These are phyloP conservation scores for Leptodirus hochenwartii DNA, from an alignment of 2,888 invertebrate genomes.

Conservation along the genomic window DNA sequence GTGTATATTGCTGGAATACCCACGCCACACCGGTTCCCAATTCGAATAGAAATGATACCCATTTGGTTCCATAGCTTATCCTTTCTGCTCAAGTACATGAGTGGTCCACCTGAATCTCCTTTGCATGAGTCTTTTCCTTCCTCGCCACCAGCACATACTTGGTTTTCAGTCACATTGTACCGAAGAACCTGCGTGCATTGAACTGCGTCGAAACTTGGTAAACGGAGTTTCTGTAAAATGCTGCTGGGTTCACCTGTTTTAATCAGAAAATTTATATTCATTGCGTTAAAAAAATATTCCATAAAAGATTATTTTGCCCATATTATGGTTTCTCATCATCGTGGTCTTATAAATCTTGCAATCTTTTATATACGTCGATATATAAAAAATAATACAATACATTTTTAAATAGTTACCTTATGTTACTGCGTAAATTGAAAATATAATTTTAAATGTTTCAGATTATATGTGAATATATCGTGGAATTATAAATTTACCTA, in stretches of 20 bases:
- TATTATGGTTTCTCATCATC: too few species aligned
- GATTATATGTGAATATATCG: too few species aligned
- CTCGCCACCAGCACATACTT: constrained; percentile 52
- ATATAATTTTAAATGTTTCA: too few species aligned
- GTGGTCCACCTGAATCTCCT: constrained; percentile 59
- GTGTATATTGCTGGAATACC: constrained; percentile 51
- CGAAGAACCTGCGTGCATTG: constrained; percentile 6
- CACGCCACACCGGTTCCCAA: constrained; percentile 40
- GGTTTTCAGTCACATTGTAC: constrained; percentile 16
- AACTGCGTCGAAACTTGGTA: constrained; percentile 6
- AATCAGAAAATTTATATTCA: too few species aligned
- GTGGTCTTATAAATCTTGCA: neutral
- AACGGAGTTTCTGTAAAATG: constrained; percentile 10
- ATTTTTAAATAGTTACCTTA: too few species aligned
- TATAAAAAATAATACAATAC: too few species aligned
- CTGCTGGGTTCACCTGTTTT: constrained; percentile 8
- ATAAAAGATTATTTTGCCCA: too few species aligned
- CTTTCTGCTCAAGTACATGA: constrained; percentile 34
- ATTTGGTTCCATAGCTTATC: constrained; percentile 35
- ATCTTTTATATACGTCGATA: neutral
- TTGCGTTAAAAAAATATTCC: too few species aligned
- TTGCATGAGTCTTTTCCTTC: constrained; percentile 46
- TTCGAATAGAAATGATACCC: constrained; percentile 52
- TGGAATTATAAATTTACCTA: too few species aligned
- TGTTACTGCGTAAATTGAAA: too few species aligned